A percentile compares a stretch with the other conserved stretches of the same genome.
These are phyloP conservation scores for Cariama cristata DNA, from an alignment of 2,113 vertebrate genomes.

Conservation along the genomic window DNA sequence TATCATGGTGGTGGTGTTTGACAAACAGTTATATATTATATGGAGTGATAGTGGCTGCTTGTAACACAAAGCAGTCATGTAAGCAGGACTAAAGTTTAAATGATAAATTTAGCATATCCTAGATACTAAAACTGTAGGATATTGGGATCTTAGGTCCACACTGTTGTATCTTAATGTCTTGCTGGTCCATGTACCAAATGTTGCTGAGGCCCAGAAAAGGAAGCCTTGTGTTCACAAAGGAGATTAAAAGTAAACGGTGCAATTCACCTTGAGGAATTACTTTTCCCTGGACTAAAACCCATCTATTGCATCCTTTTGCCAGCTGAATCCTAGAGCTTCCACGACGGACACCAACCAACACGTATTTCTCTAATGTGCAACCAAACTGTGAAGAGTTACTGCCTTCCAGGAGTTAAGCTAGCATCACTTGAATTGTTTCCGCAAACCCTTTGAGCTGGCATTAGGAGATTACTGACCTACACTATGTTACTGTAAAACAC, in stretches of 20 bases:
- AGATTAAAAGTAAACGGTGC: background rate
- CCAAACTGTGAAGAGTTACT: background rate
- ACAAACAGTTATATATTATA: background rate
- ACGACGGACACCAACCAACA: background rate
- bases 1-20: background rate
- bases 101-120: background rate
- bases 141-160: background rate
- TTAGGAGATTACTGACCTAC: background rate
- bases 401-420: background rate
- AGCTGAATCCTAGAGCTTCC: background rate
- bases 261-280: background rate
- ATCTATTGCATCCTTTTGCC: background rate
- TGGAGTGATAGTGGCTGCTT: background rate
- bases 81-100: background rate
- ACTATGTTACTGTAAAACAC: background rate
- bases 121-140: background rate
- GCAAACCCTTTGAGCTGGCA: background rate
- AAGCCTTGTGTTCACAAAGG: background rate
- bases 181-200: rapidly evolving
- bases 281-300: background rate
- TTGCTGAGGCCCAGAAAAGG: background rate
- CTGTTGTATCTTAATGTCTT: background rate
- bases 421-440: background rate
- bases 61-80: background rate
- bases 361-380: background rate